phyloP scores from a whole-genome alignment of 2,888 invertebrate species.

The Chelonus formosanus region DNA sequence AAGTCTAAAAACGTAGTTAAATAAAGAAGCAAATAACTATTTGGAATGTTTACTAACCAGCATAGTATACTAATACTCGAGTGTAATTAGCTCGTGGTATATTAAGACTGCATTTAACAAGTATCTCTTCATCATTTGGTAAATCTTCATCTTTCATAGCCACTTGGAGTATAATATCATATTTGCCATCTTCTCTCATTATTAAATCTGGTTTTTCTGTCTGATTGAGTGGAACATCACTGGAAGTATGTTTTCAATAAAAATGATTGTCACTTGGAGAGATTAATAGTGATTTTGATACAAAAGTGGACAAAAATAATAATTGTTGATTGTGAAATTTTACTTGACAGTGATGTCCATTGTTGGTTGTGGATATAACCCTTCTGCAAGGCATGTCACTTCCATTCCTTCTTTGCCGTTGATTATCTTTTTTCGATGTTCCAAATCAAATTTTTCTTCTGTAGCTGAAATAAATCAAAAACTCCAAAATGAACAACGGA shows the following conservation, averaged over 20 bases:
- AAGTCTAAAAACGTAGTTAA: too few species aligned
- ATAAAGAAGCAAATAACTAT: background rate
- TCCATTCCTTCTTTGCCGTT: conserved; percentile 56
- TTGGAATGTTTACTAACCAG: conserved; percentile 51
- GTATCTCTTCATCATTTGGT: conserved; percentile 46
- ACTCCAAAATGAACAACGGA: background rate
- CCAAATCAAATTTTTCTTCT: conserved; percentile 57
- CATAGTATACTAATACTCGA: conserved; percentile 55
- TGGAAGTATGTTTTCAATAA: conserved; percentile 37
- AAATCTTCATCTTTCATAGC: conserved; percentile 52
- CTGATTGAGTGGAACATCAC: conserved; percentile 47
- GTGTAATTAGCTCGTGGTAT: conserved; percentile 58
- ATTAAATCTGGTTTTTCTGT: conserved; percentile 49
- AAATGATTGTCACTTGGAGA: too few species aligned
- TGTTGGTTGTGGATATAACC: conserved; percentile 59
- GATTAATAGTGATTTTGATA: too few species aligned
- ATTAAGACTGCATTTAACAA: conserved; percentile 57
- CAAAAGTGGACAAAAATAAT: background rate
- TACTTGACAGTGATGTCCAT: conserved; percentile 60
- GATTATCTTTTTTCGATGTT: conserved; percentile 48
- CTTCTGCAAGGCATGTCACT: conserved; percentile 57
- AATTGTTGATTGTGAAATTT: conserved; percentile 44
- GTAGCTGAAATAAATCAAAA: conserved; percentile 52
- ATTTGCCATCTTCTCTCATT: conserved; percentile 51
- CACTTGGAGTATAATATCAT: conserved; percentile 56